A percentile compares a stretch with the other conserved stretches of the same genome.
Evolutionary conservation across 2,888 invertebrate species (phyloP).

Genomic region (Lasioglossum leucozonium): DNA sequence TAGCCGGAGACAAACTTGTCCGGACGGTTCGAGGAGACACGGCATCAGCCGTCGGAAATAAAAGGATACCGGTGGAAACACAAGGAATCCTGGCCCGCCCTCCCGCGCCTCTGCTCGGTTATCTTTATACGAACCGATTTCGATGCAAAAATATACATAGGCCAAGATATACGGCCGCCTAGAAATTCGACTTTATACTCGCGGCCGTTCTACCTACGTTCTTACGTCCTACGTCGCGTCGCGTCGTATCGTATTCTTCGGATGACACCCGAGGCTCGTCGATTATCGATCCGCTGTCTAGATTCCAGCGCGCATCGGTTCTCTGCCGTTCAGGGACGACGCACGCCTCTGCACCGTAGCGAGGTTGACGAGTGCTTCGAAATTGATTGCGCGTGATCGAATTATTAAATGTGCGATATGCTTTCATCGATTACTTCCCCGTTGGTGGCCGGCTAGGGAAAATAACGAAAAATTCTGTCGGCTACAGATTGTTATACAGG

Average conservation of each 20-base stretch:
- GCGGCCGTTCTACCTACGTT: slow-evolving; percentile 15
- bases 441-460: no score
- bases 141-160: slow-evolving; percentile 46
- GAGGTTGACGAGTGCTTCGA: background rate
- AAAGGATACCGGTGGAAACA: background rate
- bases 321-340: background rate
- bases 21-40: background rate
- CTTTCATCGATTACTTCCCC: no score
- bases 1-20: background rate
- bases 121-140: slow-evolving; percentile 27
- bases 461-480: no score
- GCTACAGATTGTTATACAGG: no score
- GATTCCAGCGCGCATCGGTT: background rate
- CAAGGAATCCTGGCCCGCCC: background rate
- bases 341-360: background rate
- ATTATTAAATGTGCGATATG: no score
- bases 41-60: background rate
- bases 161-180: slow-evolving; percentile 9
- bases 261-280: slow-evolving; percentile 48
- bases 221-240: no score
- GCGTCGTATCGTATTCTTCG: slow-evolving; percentile 47
- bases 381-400: background rate
- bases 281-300: slow-evolving; percentile 49
- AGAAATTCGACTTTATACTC: slow-evolving; percentile 23
- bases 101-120: background rate